Percentiles rank a stretch among this genome's conserved stretches.
Evolutionary conservation across 2,113 vertebrate species (phyloP).

Genomic region (Crotalus horridus): DNA sequence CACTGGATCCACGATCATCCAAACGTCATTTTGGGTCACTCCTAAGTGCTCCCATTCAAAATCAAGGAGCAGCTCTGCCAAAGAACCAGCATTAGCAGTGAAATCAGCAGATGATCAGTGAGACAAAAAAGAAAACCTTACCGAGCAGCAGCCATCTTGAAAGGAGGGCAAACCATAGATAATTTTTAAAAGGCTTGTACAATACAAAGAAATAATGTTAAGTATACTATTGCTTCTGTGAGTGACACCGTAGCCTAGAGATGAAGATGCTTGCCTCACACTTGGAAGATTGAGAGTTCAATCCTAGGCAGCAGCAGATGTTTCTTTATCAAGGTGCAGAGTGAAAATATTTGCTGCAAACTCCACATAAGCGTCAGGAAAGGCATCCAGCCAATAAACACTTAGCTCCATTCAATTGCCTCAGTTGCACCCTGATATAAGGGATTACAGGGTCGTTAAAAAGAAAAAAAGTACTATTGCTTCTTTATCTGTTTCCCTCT

Average conservation of each 20-base stretch:
- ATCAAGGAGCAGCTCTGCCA: background rate
- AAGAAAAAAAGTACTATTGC: background rate
- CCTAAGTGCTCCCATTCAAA: background rate
- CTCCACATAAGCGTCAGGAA: background rate
- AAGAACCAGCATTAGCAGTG: background rate
- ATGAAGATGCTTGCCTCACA: background rate
- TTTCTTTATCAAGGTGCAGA: background rate
- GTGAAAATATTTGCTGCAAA: background rate
- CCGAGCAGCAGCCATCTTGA: background rate
- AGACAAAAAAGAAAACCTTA: background rate
- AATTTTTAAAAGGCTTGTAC: background rate
- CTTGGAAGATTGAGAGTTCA: background rate
- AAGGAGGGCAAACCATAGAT: background rate
- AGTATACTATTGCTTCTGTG: background rate
- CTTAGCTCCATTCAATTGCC: background rate
- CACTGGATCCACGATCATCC: background rate
- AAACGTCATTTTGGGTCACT: background rate
- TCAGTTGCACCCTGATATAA: background rate
- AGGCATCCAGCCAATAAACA: background rate
- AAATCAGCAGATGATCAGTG: background rate
- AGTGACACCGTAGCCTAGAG: background rate
- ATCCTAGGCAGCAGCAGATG: background rate
- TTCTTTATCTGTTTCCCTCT: slow-evolving; percentile 6
- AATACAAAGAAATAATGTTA: slow-evolving; percentile 5
- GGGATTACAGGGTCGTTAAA: background rate